Conservation (phyloP, 1,140 invertebrate genomes). For the Drosophila pandora region DNA sequence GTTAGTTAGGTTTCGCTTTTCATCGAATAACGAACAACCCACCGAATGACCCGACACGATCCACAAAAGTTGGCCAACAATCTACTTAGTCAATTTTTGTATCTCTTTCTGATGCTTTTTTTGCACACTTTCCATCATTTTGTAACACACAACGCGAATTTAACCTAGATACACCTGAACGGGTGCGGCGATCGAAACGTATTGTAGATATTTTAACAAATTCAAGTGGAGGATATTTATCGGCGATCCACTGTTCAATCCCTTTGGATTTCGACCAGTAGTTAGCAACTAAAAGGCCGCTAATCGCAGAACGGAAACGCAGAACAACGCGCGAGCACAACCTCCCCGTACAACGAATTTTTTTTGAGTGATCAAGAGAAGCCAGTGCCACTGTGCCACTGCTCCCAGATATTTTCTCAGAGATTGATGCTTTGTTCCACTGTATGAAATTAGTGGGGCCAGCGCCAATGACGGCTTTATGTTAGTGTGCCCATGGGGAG, state of each 20-base stretch:
- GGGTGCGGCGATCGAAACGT: slow-evolving; percentile 20
- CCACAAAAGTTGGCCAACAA: slow-evolving; percentile 42
- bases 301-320: not conserved
- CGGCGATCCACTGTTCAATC: slow-evolving; percentile 1
- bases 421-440: not conserved
- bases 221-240: not conserved
- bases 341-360: not conserved
- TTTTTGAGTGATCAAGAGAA: not conserved
- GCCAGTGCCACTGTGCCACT: not conserved
- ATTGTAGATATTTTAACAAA: not conserved
- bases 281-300: not conserved
- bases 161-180: slow-evolving; percentile 72
- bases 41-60: slow-evolving; percentile 21
- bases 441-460: not conserved
- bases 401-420: not conserved
- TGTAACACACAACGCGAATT: slow-evolving; percentile 75
- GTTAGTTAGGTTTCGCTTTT: slow-evolving; percentile 58
- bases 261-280: not conserved
- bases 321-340: not conserved
- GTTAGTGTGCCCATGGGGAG: not conserved
- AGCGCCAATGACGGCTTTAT: not conserved
- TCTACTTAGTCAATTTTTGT: slow-evolving; percentile 55
- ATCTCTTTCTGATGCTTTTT: slow-evolving; percentile 54
- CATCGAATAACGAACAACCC: slow-evolving; percentile 40
- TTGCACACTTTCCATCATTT: slow-evolving; percentile 80